phyloP scores from a whole-genome alignment of 1,140 invertebrate genomes.

The Papilio polyxenes region DNA sequence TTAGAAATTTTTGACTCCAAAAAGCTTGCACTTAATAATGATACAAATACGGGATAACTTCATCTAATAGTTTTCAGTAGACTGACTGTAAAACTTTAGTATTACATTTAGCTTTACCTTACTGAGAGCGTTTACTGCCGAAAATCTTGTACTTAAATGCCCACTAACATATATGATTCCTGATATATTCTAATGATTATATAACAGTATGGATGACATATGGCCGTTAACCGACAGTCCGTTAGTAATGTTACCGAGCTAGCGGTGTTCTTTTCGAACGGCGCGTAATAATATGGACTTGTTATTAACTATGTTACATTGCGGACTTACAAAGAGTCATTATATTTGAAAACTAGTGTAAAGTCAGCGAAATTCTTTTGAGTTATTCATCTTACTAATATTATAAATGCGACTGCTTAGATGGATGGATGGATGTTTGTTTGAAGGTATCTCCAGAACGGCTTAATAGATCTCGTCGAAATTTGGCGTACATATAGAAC shows the following conservation, averaged over 20 bases:
- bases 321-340: neutral
- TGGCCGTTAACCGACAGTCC: neutral
- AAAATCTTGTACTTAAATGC: too few relatives aligned
- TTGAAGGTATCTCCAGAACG: too few relatives aligned
- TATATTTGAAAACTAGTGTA: neutral
- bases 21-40: too few relatives aligned
- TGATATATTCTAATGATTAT: neutral
- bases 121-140: neutral
- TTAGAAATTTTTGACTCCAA: too few relatives aligned
- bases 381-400: neutral
- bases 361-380: too few relatives aligned
- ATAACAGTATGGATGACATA: neutral
- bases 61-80: too few relatives aligned
- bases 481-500: neutral
- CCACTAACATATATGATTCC: neutral
- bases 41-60: too few relatives aligned
- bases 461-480: too few relatives aligned
- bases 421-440: too few relatives aligned
- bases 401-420: too few relatives aligned
- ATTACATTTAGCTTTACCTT: too few relatives aligned
- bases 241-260: constrained; percentile 18
- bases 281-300: constrained; percentile 17
- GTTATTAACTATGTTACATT: neutral
- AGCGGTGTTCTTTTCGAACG: constrained; percentile 20
- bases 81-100: too few relatives aligned